Conservation (phyloP, 2,888 invertebrate species). For the Drosophila buzzatii region DNA sequence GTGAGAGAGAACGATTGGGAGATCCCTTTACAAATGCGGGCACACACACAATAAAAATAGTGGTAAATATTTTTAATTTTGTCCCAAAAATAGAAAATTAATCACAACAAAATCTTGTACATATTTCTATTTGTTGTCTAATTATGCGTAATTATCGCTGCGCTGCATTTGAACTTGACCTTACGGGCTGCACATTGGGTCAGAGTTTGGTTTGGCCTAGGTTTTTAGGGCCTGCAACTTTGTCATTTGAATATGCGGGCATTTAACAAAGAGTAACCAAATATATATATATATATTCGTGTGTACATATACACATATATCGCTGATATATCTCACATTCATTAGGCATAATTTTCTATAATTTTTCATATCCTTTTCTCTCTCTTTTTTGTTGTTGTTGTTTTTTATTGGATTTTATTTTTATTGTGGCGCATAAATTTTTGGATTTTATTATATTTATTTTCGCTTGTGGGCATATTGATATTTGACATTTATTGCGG, state of each 20-base stretch:
- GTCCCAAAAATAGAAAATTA: conserved; percentile 34
- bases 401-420: conserved; percentile 73
- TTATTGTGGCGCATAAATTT: conserved; percentile 73
- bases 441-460: conserved; percentile 51
- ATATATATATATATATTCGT: neutral
- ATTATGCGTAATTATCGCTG: conserved; percentile 71
- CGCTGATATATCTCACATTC: conserved; percentile 15
- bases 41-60: conserved; percentile 31
- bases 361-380: conserved; percentile 59
- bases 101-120: conserved; percentile 26
- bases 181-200: conserved; percentile 28
- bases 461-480: conserved; percentile 54
- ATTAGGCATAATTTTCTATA: conserved; percentile 32
- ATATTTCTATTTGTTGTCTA: conserved; percentile 50
- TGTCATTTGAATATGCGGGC: conserved; percentile 67
- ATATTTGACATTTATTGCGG: conserved; percentile 76
- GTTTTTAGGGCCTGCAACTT: neutral
- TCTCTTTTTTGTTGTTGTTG: neutral
- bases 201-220: neutral
- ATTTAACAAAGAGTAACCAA: conserved; percentile 5
- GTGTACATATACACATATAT: neutral
- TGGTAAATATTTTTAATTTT: conserved; percentile 47
- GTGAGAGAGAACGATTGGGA: neutral
- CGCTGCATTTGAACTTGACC: conserved; percentile 69
- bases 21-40: conserved; percentile 30